phyloP scores from a whole-genome alignment of 92 coral and sea anemone species.

The Zoanthus gigantus region DNA sequence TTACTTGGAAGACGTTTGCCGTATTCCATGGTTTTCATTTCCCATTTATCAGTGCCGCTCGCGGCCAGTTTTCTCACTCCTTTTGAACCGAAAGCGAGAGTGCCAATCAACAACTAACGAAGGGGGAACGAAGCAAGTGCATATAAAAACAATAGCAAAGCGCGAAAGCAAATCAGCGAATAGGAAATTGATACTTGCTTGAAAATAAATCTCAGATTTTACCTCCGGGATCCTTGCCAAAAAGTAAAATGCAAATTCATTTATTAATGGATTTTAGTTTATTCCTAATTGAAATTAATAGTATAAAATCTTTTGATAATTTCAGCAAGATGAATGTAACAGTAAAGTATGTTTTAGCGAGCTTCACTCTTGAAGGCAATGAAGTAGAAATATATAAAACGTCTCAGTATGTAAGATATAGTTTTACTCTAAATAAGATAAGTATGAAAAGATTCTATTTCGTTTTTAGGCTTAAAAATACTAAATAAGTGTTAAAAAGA shows the following conservation, averaged over 20 bases:
- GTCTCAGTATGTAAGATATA: too few species aligned
- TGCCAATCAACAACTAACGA: constrained; percentile 15
- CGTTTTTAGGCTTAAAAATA: too few species aligned
- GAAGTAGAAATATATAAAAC: too few species aligned
- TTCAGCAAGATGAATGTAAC: too few species aligned
- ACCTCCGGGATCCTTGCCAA: not conserved
- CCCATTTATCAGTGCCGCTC: not conserved
- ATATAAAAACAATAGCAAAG: not conserved
- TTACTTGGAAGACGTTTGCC: constrained; percentile 35
- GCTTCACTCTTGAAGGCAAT: too few species aligned
- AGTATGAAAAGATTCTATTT: too few species aligned
- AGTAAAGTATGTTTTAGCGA: too few species aligned
- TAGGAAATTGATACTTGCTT: not conserved
- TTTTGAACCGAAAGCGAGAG: not conserved
- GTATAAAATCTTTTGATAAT: too few species aligned
- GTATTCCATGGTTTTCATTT: constrained; percentile 35
- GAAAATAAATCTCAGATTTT: not conserved
- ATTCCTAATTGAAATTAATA: too few species aligned
- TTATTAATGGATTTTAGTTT: not conserved
- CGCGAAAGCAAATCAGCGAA: constrained; percentile 7
- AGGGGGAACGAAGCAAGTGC: constrained; percentile 17
- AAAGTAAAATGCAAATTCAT: constrained; percentile 6
- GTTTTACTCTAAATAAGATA: too few species aligned
- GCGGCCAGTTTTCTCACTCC: not conserved
- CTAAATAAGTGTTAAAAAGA: too few species aligned